These are phyloP conservation scores for Sander vitreus DNA, from an alignment of 2,113 vertebrate species.

Conservation along the genomic window DNA sequence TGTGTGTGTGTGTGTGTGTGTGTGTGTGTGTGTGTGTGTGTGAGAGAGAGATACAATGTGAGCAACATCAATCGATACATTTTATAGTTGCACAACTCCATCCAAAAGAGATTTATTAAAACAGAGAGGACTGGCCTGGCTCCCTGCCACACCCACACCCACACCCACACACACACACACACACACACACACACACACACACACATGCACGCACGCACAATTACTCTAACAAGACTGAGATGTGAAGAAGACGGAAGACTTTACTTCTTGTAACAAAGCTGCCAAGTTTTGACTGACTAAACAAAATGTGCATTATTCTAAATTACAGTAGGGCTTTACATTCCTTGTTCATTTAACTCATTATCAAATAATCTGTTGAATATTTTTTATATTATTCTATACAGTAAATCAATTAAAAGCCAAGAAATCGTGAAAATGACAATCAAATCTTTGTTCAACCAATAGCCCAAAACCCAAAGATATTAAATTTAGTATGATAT, in stretches of 20 bases:
- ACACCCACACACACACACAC: conserved; percentile 51
- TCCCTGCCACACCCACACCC: conserved; percentile 67
- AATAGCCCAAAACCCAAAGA: no score
- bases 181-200: conserved; percentile 72
- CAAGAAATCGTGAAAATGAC: neutral
- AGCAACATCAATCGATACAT: conserved; percentile 80
- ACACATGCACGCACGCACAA: conserved; percentile 58
- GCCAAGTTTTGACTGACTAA: neutral
- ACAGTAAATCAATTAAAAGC: neutral
- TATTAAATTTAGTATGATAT: neutral
- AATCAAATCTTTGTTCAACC: neutral
- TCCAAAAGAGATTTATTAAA: conserved; percentile 84
- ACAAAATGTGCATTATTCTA: conserved; percentile 17
- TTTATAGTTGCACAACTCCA: conserved; percentile 79
- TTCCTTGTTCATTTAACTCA: neutral
- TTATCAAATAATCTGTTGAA: neutral
- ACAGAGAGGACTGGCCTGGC: conserved; percentile 74
- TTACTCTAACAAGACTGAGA: conserved; percentile 81
- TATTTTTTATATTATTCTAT: neutral
- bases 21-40: conserved; percentile 31
- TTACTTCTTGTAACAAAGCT: conserved; percentile 15
- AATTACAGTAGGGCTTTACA: neutral
- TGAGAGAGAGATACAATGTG: conserved; percentile 59
- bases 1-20: conserved; percentile 16
- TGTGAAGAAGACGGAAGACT: conserved; percentile 12